These are phyloP conservation scores for Cepphus grylle DNA, from an alignment of 2,113 vertebrate species.

Conservation along the genomic window DNA sequence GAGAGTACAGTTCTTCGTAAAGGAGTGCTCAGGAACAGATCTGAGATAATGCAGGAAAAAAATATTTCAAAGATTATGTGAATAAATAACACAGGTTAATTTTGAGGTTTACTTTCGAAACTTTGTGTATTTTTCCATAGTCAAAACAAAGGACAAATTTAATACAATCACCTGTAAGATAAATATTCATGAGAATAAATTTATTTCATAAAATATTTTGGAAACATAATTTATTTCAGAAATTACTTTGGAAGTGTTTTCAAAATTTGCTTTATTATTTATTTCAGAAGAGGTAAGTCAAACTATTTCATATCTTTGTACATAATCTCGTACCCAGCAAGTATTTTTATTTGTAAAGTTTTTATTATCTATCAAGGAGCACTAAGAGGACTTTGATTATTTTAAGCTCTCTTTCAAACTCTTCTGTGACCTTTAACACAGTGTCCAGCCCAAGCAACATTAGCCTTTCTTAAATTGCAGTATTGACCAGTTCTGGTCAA, in stretches of 20 bases:
- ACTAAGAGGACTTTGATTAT: not conserved
- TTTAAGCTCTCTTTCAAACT: not conserved
- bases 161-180: not conserved
- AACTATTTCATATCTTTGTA: not conserved
- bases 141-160: not conserved
- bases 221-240: not conserved
- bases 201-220: not conserved
- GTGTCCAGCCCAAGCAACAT: too few relatives aligned
- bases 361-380: not conserved
- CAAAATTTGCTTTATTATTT: not conserved
- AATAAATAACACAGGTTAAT: not conserved
- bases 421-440: not conserved
- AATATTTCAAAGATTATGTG: not conserved
- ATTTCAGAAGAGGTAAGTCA: not conserved
- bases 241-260: not conserved
- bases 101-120: not conserved
- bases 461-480: not conserved
- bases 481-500: not conserved
- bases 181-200: not conserved
- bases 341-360: not conserved
- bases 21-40: not conserved
- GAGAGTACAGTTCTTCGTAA: not conserved
- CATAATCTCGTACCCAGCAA: not conserved
- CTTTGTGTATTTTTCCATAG: not conserved
- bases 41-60: not conserved